Conservation (phyloP, 2,797 vertebrate species). For the Saxicola maurus region DNA sequence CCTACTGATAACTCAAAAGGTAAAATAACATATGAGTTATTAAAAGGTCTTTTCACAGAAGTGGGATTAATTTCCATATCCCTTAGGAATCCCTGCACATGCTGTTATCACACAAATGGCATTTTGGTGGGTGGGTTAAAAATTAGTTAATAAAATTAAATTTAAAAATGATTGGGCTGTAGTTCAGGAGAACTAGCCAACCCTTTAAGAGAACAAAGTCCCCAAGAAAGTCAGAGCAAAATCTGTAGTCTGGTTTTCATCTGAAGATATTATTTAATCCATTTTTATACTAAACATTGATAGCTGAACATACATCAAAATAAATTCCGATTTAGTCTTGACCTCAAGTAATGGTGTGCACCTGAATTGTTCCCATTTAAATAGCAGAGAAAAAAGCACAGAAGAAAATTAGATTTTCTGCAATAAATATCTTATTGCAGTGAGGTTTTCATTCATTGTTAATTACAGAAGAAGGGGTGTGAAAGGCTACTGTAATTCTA, state of each 20-base stretch:
- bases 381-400: not conserved
- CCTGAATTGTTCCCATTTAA: constrained; percentile 4
- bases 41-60: constrained; percentile 66
- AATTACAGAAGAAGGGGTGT: constrained; percentile 12
- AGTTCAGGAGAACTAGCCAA: constrained; percentile 22
- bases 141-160: constrained; percentile 67
- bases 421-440: not conserved
- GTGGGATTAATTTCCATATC: constrained; percentile 68
- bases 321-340: constrained; percentile 36
- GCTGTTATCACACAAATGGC: constrained; percentile 61
- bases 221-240: not conserved
- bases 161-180: constrained; percentile 44
- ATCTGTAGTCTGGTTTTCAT: constrained; percentile 6
- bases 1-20: constrained; percentile 52
- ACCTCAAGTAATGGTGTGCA: not conserved
- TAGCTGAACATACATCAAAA: constrained; percentile 27
- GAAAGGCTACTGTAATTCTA: not conserved
- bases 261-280: constrained; percentile 10
- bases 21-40: constrained; percentile 70
- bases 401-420: constrained; percentile 24
- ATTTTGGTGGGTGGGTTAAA: constrained; percentile 59
- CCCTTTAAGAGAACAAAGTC: constrained; percentile 10
- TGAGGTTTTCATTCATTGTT: constrained; percentile 17
- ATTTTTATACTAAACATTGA: not conserved
- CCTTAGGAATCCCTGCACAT: constrained; percentile 43